Evolutionary conservation across 2,113 vertebrate genomes (phyloP).

Genomic region (Meleagris gallopavo): DNA sequence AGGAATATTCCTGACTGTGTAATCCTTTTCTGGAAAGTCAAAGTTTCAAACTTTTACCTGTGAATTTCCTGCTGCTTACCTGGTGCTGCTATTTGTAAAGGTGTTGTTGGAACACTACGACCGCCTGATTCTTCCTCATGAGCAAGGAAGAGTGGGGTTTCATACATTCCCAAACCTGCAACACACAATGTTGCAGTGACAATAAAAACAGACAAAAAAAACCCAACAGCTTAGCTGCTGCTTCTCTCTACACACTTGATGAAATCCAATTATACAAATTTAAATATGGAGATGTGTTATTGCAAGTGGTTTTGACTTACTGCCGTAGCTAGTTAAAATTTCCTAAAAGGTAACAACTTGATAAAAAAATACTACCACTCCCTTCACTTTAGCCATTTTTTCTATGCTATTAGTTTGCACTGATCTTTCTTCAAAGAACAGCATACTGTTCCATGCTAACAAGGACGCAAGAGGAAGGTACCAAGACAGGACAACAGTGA

Average conservation of each 20-base stretch:
- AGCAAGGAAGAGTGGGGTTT: constrained; percentile 88
- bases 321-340: not conserved
- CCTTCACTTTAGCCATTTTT: not conserved
- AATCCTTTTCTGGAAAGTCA: not conserved
- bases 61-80: constrained; percentile 73
- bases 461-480: not conserved
- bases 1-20: not conserved
- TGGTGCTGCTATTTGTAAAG: constrained; percentile 86
- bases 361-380: not conserved
- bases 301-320: not conserved
- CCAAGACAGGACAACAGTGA: not conserved
- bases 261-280: not conserved
- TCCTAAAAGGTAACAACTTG: not conserved
- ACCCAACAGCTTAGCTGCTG: not conserved
- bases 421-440: not conserved
- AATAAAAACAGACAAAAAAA: not conserved
- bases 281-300: not conserved
- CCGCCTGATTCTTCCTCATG: constrained; percentile 93
- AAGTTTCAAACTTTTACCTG: not conserved
- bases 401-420: not conserved
- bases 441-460: not conserved
- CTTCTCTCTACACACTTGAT: not conserved
- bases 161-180: constrained; percentile 93
- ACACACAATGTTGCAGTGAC: not conserved
- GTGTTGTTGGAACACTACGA: constrained; percentile 92